These are phyloP conservation scores for Dendrocincla fuliginosa DNA, from an alignment of 2,797 vertebrate species.

Conservation along the genomic window DNA sequence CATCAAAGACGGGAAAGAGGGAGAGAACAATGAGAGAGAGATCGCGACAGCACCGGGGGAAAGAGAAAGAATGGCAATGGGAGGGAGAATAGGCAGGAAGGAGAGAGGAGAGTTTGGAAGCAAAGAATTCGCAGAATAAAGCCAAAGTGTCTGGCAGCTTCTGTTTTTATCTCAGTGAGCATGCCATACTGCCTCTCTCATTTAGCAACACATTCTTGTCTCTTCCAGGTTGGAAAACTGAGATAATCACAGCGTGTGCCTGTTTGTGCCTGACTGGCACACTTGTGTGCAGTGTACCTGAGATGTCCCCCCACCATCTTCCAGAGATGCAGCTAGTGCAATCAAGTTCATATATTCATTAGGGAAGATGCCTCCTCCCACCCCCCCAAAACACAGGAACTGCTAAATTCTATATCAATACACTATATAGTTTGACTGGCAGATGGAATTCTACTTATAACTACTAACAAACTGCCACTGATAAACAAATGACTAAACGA, in stretches of 20 bases:
- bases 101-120: slow-evolving; percentile 70
- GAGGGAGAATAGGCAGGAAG: slow-evolving; percentile 17
- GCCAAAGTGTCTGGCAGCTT: slow-evolving; percentile 77
- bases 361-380: slow-evolving; percentile 26
- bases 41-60: slow-evolving; percentile 44
- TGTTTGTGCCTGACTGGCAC: slow-evolving; percentile 70
- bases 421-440: slow-evolving; percentile 71
- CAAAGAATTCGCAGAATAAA: slow-evolving; percentile 75
- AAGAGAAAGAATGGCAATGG: slow-evolving; percentile 53
- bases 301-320: slow-evolving; percentile 33
- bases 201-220: slow-evolving; percentile 75
- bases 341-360: slow-evolving; percentile 69
- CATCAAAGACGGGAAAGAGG: slow-evolving; percentile 77
- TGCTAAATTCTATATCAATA: slow-evolving; percentile 72
- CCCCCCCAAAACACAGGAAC: slow-evolving; percentile 45
- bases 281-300: slow-evolving; percentile 66
- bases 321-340: slow-evolving; percentile 54
- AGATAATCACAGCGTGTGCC: slow-evolving; percentile 74
- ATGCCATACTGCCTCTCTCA: slow-evolving; percentile 72
- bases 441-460: slow-evolving; percentile 82
- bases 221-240: slow-evolving; percentile 78
- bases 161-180: slow-evolving; percentile 79
- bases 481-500: slow-evolving; percentile 79
- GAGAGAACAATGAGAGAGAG: slow-evolving; percentile 76
- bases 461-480: slow-evolving; percentile 79